Evolutionary conservation across 1,140 invertebrate species (phyloP).

Genomic region (Drosophila burlai): DNA sequence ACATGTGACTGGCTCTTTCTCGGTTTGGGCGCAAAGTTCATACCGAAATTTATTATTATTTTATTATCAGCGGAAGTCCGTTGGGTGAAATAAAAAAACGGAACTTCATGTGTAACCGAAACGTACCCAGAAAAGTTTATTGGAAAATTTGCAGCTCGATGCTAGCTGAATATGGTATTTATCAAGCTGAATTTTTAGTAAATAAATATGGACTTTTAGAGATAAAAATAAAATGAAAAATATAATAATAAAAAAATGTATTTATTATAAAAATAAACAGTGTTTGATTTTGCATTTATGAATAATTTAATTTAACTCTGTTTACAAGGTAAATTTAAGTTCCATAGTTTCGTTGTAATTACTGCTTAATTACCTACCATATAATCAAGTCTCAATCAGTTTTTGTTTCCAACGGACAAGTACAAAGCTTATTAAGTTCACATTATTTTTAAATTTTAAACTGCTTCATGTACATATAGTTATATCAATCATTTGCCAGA

Average conservation of each 20-base stretch:
- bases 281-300: background rate
- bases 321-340: background rate
- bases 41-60: conserved; percentile 74
- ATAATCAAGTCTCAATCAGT: background rate
- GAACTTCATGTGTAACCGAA: conserved; percentile 17
- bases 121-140: conserved; percentile 5
- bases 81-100: conserved; percentile 31
- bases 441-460: conserved; percentile 15
- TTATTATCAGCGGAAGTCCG: conserved; percentile 57
- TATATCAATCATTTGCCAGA: background rate
- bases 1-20: conserved; percentile 56
- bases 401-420: too few relatives aligned
- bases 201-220: background rate
- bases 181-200: background rate
- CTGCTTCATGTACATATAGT: background rate
- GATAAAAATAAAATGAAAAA: background rate
- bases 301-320: background rate
- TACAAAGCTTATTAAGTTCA: conserved; percentile 5
- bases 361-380: too few relatives aligned
- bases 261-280: background rate
- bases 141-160: conserved; percentile 1
- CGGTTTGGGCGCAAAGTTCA: conserved; percentile 54
- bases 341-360: background rate
- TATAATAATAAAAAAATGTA: background rate
- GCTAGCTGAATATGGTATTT: background rate